These are phyloP conservation scores for Ophioninae sp. DNA, from an alignment of 2,888 invertebrate genomes.

Conservation along the genomic window DNA sequence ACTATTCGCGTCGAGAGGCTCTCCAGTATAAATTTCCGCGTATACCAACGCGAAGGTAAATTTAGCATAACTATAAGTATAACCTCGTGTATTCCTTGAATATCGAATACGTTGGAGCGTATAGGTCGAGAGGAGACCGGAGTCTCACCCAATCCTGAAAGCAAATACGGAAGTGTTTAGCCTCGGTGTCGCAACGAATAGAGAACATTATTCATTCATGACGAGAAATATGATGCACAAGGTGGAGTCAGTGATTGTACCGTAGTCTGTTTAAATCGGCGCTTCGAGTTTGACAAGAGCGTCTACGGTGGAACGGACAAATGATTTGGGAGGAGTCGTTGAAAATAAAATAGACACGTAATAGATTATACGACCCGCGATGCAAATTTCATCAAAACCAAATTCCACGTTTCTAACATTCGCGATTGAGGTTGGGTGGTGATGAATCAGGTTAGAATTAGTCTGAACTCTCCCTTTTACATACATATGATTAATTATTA, in stretches of 20 bases:
- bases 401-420: no score
- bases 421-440: no score
- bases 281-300: neutral
- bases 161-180: conserved; percentile 11
- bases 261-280: neutral
- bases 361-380: no score
- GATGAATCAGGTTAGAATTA: no score
- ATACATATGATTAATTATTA: no score
- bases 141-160: conserved; percentile 12
- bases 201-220: neutral
- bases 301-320: no score
- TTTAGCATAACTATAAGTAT: conserved; percentile 31
- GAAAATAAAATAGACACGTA: no score
- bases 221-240: neutral
- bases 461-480: no score
- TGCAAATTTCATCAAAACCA: no score
- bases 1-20: conserved; percentile 43
- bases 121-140: neutral
- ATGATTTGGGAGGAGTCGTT: no score
- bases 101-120: conserved; percentile 12
- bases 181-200: neutral
- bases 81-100: conserved; percentile 34
- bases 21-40: conserved; percentile 39
- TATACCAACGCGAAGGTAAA: conserved; percentile 18
- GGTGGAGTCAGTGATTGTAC: neutral